phyloP scores from a whole-genome alignment of 2,113 vertebrate genomes.

The Pipra filicauda region DNA sequence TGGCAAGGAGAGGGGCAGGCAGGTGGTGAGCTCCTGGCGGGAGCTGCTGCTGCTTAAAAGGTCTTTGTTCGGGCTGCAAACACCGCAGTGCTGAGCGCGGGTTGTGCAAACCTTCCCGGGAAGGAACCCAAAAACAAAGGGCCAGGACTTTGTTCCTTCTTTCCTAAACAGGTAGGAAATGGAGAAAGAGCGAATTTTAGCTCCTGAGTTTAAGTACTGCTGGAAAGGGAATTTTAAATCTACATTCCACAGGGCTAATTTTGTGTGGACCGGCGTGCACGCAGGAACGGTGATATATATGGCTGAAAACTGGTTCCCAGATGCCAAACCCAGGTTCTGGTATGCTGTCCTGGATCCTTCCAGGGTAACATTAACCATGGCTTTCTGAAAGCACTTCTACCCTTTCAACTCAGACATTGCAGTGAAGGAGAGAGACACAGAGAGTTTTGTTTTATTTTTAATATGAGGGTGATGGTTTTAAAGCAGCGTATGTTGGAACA shows the following conservation, averaged over 20 bases:
- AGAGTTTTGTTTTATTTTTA: background rate
- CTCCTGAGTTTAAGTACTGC: background rate
- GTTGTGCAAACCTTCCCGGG: slow-evolving; percentile 16
- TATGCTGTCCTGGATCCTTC: slow-evolving; percentile 48
- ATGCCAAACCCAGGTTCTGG: slow-evolving; percentile 64
- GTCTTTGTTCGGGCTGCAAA: slow-evolving; percentile 17
- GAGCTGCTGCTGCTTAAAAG: slow-evolving; percentile 9
- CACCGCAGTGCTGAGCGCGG: background rate
- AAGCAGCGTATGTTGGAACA: background rate
- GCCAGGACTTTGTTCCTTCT: background rate
- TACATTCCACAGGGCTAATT: slow-evolving; percentile 59
- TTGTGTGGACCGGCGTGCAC: background rate
- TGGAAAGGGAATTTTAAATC: slow-evolving; percentile 26
- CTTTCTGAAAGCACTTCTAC: slow-evolving; percentile 10
- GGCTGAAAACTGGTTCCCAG: slow-evolving; percentile 46
- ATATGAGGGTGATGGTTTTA: background rate
- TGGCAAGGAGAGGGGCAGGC: background rate
- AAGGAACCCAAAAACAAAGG: slow-evolving; percentile 21
- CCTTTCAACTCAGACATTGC: background rate
- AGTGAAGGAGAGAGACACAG: background rate
- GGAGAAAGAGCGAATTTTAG: slow-evolving; percentile 43
- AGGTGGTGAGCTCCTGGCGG: slow-evolving; percentile 62
- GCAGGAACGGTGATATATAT: slow-evolving; percentile 42
- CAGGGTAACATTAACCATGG: slow-evolving; percentile 37
- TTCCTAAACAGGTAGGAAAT: slow-evolving; percentile 57